phyloP scores from a whole-genome alignment of 2,113 vertebrate genomes.

The Xiphorhynchus elegans region DNA sequence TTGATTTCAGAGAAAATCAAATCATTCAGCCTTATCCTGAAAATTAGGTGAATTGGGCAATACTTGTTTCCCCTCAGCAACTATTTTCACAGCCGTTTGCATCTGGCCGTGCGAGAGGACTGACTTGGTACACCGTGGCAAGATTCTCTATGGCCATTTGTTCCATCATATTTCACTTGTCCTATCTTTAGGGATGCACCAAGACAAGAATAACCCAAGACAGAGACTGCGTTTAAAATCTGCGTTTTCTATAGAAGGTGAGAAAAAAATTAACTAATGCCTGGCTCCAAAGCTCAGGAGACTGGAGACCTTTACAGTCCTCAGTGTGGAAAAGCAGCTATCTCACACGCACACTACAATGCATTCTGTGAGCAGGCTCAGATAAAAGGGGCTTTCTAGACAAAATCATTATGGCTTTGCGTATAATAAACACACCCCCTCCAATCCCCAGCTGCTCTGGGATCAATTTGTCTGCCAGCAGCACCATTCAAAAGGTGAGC shows the following conservation, averaged over 20 bases:
- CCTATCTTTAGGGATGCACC: neutral
- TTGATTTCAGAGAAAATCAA: neutral
- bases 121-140: neutral
- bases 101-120: neutral
- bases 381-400: neutral
- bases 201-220: neutral
- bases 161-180: neutral
- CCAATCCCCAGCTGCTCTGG: neutral
- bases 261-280: neutral
- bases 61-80: neutral
- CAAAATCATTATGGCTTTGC: neutral
- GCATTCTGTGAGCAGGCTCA: neutral
- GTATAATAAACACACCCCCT: neutral
- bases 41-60: neutral
- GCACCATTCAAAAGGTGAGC: neutral
- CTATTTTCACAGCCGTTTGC: neutral
- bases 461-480: neutral
- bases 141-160: neutral
- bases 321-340: neutral
- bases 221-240: neutral
- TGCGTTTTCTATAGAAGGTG: neutral
- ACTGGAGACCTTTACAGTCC: neutral
- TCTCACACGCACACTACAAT: neutral
- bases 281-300: neutral
- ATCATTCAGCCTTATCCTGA: neutral